phyloP scores from a whole-genome alignment of 1,140 invertebrate species.

The Drosophila punjabiensis region DNA sequence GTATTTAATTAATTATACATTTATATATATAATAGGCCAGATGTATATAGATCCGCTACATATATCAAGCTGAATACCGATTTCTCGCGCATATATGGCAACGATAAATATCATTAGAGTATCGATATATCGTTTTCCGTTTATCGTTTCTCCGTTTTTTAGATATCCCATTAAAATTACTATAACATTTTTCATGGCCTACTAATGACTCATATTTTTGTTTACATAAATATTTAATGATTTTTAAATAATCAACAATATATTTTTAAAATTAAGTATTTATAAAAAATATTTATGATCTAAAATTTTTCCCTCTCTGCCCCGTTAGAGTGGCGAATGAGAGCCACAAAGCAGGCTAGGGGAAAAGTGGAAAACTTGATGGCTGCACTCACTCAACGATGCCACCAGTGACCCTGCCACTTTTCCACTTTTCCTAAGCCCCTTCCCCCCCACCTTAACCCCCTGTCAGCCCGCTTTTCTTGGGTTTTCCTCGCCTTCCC shows the following conservation, averaged over 20 bases:
- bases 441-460: not conserved
- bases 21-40: too few species aligned
- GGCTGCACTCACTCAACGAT: conserved; percentile 66
- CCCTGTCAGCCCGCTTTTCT: not conserved
- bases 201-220: too few species aligned
- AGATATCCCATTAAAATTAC: too few species aligned
- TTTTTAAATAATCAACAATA: not conserved
- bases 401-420: conserved; percentile 62
- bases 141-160: too few species aligned
- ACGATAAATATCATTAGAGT: too few species aligned
- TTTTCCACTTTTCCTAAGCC: conserved; percentile 32
- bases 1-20: too few species aligned
- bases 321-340: conserved; percentile 26
- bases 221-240: not conserved
- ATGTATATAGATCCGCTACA: too few species aligned
- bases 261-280: not conserved
- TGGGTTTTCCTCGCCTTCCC: not conserved
- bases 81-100: too few species aligned
- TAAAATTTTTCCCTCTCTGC: not conserved
- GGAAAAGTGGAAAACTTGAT: conserved; percentile 59
- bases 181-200: too few species aligned
- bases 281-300: not conserved
- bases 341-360: conserved; percentile 33
- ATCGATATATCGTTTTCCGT: too few species aligned
- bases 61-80: too few species aligned